Evolutionary conservation across 2,113 vertebrate genomes (phyloP).

Genomic region (Tetrao urogallus): DNA sequence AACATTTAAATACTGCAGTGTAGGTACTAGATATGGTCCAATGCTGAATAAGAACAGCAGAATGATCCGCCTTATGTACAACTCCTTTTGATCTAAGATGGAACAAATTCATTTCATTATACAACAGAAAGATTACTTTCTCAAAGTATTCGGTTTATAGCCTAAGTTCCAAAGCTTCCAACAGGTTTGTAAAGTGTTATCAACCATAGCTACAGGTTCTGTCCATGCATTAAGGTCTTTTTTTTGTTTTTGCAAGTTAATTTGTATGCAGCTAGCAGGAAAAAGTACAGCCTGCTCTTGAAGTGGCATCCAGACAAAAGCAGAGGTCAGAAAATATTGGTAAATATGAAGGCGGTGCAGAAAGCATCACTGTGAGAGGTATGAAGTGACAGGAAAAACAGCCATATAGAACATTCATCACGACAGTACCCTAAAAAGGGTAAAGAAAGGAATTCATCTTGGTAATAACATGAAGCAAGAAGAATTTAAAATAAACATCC

Average conservation of each 20-base stretch:
- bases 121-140: background rate
- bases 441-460: constrained; percentile 54
- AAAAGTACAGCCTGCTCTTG: constrained; percentile 4
- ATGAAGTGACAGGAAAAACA: constrained; percentile 29
- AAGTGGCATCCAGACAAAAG: constrained; percentile 26
- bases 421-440: background rate
- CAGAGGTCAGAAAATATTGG: background rate
- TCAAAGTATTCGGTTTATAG: background rate
- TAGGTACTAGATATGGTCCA: background rate
- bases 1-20: background rate
- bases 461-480: background rate
- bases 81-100: background rate
- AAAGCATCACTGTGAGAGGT: background rate
- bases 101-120: constrained; percentile 1
- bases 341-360: constrained; percentile 3
- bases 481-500: constrained; percentile 31
- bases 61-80: background rate
- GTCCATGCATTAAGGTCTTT: background rate
- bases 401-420: constrained; percentile 1
- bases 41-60: background rate
- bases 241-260: background rate
- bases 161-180: background rate
- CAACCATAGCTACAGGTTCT: background rate
- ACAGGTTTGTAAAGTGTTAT: constrained; percentile 8
- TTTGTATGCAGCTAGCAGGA: background rate